Base-by-base conservation (phyloP, 2,888 invertebrate genomes). In the Epistrophella euchroma region DNA sequence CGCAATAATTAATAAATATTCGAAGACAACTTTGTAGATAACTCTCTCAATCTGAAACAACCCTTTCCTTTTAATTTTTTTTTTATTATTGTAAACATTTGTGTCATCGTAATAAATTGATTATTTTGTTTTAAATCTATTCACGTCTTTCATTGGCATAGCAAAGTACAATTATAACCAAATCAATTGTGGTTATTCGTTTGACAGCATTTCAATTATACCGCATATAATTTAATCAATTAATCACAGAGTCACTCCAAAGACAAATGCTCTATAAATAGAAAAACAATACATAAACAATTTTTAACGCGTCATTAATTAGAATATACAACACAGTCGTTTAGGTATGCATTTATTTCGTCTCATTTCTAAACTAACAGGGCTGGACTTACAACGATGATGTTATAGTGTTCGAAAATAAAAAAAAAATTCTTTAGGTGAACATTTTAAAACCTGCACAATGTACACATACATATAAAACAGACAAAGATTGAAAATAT, bases 191-290 rank as follows among this genome's bases (percentile, higher is more conserved):
- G 43, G 62, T 62, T 43, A 43, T n/a, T 25, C 25, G 25, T 22
- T 62, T 40, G n/a, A 40, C 25, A 40, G 22, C 15, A 15, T n/a
- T 22, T 43, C 62, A 62, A 40, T 40, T 43, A 66, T 68, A 77
- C 60, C 82, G 73, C 77, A 68, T 58, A 82, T 82, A 60, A 73
- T 77, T 77, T 73, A 55, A 83, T 62, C 82, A 77, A 79, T 79
- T 73, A 79, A 79, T 79, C 77, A 78, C 60, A 55, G 19, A 37
- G 19, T 45, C 43, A 66, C 52, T n/a, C 60, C 77, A 43, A 40
- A 72, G 37, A 13, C 71, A n/a, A 72, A 43, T 13, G 40, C 55
- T 40, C 55, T 40, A 64, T 52, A 64, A 71, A 64, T 70, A 52
- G 50, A 25, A 2, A 7, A 25, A 25, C 0, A 11, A 9, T 47